Evolutionary conservation across 2,797 vertebrate genomes (phyloP), one percentile per base, ranked within the genome.

Genomic region (Anas bahamensis): DNA sequence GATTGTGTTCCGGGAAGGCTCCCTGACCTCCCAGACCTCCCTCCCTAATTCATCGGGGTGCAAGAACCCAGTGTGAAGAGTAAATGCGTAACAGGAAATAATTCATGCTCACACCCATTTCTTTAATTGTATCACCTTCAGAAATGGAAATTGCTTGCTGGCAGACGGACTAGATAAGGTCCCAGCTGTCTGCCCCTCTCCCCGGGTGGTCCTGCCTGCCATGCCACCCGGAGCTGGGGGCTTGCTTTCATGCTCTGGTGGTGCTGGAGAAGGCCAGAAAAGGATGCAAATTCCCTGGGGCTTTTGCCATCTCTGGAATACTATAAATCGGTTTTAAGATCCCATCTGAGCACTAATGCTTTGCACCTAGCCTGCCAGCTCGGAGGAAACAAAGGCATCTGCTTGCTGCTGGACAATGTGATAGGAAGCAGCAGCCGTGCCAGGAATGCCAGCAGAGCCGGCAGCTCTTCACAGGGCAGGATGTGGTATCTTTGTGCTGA

Each of bases 401-500:
- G 89, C 88, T 79, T 0, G 0, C 37, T 9, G 5, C 53, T 75
- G 83, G 75, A 94, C 79, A 93, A 60, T 83, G 76, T 11, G 79
- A 64, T 95, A 89, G 93, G 94, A 94, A 92, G 82, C 90, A 87
- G 90, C 79, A 52, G 82, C 33, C 48, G 7, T 83, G 80, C 65
- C 64, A 8, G 8, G 86, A 81, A 63, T 91, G 83, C 78, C 92
- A 91, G 88, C 35, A 41, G 19, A 91, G 72, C 60, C 3, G 4
- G 46, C 61, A 61, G 89, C 94, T 75, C 95, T 90, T 87, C 92
- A 35, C 10, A 69, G 87, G 79, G 16, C 84, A 96, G 94, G 94
- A 95, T 94, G 84, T 65, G 90, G 26, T 87, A 94, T 89, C 89
- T 96, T 95, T 93, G 94, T 94, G 94, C 92, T 78, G 89, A 50